phyloP scores from a whole-genome alignment of 1,140 invertebrate genomes.

The Globodera ellingtonae region DNA sequence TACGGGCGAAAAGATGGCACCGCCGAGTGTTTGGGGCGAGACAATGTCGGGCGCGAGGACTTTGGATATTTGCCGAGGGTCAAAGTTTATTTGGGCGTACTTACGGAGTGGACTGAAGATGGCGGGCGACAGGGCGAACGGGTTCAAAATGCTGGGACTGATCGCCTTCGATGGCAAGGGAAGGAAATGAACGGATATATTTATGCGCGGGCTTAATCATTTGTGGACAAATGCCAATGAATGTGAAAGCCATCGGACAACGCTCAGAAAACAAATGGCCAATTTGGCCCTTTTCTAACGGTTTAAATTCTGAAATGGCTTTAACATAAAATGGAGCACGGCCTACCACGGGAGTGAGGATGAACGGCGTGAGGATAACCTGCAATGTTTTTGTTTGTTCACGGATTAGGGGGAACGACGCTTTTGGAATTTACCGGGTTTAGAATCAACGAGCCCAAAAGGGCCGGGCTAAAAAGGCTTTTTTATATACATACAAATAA shows the following conservation, averaged over 20 bases:
- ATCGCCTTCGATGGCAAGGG: neutral
- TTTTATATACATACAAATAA: no score
- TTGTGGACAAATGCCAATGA: no score
- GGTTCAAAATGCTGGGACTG: neutral
- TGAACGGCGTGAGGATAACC: neutral
- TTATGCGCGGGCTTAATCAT: no score
- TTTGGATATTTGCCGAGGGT: neutral
- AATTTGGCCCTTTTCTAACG: no score
- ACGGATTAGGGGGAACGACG: no score
- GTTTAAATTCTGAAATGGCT: no score
- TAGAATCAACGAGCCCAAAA: neutral
- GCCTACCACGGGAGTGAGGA: neutral
- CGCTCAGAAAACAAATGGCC: no score
- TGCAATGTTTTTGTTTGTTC: neutral
- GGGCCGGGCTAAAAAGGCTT: neutral
- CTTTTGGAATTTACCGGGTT: neutral
- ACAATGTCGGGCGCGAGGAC: slow-evolving; percentile 46
- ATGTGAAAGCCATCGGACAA: no score
- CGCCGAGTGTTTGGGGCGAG: slow-evolving; percentile 37
- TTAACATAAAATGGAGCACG: neutral
- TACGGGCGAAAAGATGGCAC: slow-evolving; percentile 39
- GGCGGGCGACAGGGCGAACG: slow-evolving; percentile 8
- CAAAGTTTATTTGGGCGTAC: no score
- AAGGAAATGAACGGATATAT: no score
- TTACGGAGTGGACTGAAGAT: slow-evolving; percentile 1